Evolutionary conservation across 23 tunicate species (phyloP).

Genomic region (Diplosoma virens): DNA sequence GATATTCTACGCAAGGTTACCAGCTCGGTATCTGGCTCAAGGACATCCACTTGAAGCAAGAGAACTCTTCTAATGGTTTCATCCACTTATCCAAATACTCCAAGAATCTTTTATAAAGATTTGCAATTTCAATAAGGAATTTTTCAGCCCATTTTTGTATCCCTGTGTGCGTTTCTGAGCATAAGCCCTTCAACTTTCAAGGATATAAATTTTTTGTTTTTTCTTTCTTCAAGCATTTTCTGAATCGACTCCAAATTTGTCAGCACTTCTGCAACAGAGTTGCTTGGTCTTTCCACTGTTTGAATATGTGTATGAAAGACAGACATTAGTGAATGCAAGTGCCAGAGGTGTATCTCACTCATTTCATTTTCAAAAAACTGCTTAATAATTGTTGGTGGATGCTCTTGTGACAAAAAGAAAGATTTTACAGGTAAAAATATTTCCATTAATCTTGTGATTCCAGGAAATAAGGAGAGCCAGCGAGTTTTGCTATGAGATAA

Average conservation of each 20-base stretch:
- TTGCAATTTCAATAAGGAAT: background rate
- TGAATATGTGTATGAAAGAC: constrained; percentile 14
- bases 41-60: constrained; percentile 23
- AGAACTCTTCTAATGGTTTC: constrained; percentile 20
- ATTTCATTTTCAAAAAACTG: too few species aligned
- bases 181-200: background rate
- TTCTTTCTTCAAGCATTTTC: constrained; percentile 8
- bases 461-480: background rate
- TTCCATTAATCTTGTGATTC: constrained; percentile 9
- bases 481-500: too few species aligned
- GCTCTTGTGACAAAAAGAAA: constrained; percentile 5
- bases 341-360: too few species aligned
- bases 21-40: constrained; percentile 13
- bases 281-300: constrained; percentile 6
- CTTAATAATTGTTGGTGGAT: background rate
- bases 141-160: background rate
- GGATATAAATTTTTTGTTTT: background rate
- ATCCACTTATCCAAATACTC: constrained; percentile 16
- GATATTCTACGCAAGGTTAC: background rate
- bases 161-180: background rate
- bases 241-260: constrained; percentile 12
- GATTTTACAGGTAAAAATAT: constrained; percentile 1
- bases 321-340: too few species aligned
- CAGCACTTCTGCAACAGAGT: constrained; percentile 15
- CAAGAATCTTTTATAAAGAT: constrained; percentile 24